Conservation (phyloP, 2,113 vertebrate genomes). For the Ochotona curzoniae region DNA sequence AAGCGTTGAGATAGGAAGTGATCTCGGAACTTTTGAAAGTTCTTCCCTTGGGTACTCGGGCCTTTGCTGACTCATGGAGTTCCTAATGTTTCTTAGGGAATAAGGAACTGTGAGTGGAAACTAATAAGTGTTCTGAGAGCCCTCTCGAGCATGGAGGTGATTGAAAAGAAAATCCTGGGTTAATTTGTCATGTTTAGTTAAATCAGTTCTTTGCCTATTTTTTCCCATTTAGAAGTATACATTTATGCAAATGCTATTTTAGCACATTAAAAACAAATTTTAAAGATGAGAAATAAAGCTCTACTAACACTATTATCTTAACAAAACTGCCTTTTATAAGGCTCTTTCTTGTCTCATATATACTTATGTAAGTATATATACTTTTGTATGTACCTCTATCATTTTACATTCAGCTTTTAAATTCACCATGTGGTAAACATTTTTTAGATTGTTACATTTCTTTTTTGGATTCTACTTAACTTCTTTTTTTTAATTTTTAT, state of each 20-base stretch:
- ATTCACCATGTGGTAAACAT: not conserved
- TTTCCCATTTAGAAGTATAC: not conserved
- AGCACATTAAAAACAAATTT: constrained; percentile 9
- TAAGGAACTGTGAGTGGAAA: not conserved
- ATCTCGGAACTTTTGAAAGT: not conserved
- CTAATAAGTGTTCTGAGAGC: constrained; percentile 2
- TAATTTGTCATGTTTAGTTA: not conserved
- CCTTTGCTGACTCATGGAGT: not conserved
- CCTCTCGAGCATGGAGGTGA: not conserved
- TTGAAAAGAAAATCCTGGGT: not conserved
- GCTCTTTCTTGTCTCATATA: not conserved
- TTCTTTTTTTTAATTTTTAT: too few species aligned
- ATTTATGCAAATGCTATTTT: not conserved
- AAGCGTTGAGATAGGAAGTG: not conserved
- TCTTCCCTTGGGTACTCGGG: not conserved
- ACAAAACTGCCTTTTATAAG: not conserved
- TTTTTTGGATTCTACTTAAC: too few species aligned
- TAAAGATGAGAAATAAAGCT: constrained; percentile 10
- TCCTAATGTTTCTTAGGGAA: not conserved
- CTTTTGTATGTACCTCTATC: not conserved
- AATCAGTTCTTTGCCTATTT: not conserved
- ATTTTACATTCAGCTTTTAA: constrained; percentile 19
- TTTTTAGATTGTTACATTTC: too few species aligned
- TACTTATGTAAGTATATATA: too few species aligned
- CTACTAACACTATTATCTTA: not conserved